These are phyloP conservation scores for Loripinus fragilis DNA, from an alignment of 2,888 invertebrate genomes.

Conservation along the genomic window DNA sequence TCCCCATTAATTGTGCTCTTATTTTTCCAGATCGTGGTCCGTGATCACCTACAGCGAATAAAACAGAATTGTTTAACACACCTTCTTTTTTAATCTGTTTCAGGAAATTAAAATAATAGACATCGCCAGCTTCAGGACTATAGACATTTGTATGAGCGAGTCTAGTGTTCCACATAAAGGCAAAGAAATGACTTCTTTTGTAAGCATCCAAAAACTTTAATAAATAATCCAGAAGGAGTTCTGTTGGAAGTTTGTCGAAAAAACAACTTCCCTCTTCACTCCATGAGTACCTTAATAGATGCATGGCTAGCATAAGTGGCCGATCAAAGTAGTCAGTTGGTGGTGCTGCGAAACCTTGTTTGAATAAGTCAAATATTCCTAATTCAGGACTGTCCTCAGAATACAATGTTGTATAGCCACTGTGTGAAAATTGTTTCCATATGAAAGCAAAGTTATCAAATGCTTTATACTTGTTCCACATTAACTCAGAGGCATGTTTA, in stretches of 20 bases:
- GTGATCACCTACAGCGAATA: slow-evolving; percentile 80
- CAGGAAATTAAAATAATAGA: slow-evolving; percentile 72
- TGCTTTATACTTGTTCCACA: slow-evolving; percentile 63
- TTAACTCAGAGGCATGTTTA: slow-evolving; percentile 69
- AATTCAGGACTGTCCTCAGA: slow-evolving; percentile 80
- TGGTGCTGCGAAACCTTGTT: slow-evolving; percentile 77
- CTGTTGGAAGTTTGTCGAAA: slow-evolving; percentile 76
- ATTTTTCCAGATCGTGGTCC: slow-evolving; percentile 77
- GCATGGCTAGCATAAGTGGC: slow-evolving; percentile 77
- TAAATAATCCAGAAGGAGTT: slow-evolving; percentile 73
- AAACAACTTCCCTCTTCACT: slow-evolving; percentile 69
- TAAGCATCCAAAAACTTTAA: slow-evolving; percentile 77
- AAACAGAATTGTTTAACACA: slow-evolving; percentile 75
- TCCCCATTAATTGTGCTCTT: slow-evolving; percentile 75
- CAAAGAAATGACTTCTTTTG: slow-evolving; percentile 75
- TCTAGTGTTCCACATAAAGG: slow-evolving; percentile 76
- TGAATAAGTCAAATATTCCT: slow-evolving; percentile 77
- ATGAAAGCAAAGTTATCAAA: slow-evolving; percentile 77
- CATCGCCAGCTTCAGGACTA: slow-evolving; percentile 77
- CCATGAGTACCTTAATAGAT: slow-evolving; percentile 57
- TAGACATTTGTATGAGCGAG: slow-evolving; percentile 79
- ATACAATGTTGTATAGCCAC: slow-evolving; percentile 80
- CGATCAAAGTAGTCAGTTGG: slow-evolving; percentile 82
- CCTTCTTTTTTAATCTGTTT: slow-evolving; percentile 60
- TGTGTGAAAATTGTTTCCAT: slow-evolving; percentile 77